phyloP scores from a whole-genome alignment of 2,113 vertebrate genomes.

The Naja naja region DNA sequence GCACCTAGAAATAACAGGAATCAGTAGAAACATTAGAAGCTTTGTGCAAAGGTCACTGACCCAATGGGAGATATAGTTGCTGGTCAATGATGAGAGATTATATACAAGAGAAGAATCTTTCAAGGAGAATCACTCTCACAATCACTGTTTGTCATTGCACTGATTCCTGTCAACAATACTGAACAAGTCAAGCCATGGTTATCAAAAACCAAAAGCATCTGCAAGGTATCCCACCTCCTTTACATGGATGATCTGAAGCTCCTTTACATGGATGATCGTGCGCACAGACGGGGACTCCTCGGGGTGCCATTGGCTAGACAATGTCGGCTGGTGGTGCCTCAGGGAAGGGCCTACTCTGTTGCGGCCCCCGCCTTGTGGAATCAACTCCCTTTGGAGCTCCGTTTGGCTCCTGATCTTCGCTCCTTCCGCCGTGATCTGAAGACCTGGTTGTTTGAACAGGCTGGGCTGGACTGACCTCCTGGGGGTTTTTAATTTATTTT shows the following conservation, averaged over 20 bases:
- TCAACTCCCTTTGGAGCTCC: no score
- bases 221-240: background rate
- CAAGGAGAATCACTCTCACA: background rate
- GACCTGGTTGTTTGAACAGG: no score
- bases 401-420: no score
- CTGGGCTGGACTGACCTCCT: no score
- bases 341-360: no score
- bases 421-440: no score
- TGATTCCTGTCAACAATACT: background rate
- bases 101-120: background rate
- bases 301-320: no score
- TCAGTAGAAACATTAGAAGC: background rate
- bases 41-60: background rate
- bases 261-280: no score
- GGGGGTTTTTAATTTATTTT: no score
- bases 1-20: background rate
- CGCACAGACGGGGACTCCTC: no score
- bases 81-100: background rate
- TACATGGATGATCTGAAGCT: background rate
- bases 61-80: background rate
- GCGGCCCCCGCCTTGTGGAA: no score
- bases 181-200: background rate
- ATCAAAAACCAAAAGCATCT: background rate
- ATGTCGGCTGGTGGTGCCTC: no score
- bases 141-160: background rate